Evolutionary conservation across 2,888 invertebrate genomes (phyloP), one percentile per base, ranked within the genome.

Genomic region (Drosophila pseudotalamancana): DNA sequence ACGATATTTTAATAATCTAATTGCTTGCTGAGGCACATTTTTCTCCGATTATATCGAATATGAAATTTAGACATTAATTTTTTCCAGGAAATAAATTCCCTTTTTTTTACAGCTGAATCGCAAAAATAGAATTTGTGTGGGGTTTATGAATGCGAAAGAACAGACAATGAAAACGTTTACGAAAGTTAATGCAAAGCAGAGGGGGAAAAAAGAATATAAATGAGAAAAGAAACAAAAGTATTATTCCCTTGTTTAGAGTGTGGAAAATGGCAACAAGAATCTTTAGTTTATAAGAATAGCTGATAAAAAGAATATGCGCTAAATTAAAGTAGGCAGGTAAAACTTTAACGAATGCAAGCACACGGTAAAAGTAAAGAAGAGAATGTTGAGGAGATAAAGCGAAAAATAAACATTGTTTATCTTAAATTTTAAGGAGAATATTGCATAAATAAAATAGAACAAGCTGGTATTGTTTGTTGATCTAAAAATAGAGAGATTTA

Each of bases 21-120:
- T 69, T 73, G 51, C 50, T n/a, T 16, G 11, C 57, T 1, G 23
- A n/a, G n/a, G 11, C 21, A 14, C 12, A n/a, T 31, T 14, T 32
- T 25, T 0, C 14, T 27, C 6, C 2, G n/a, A 34, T 29, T 37
- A n/a, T 6, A 25, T 12, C 21, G 21, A n/a, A 55, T 21, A 21
- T 29, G 11, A 4, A 48, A 21, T 48, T n/a, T 55, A 3, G 19
- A 35, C 48, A 40, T 40, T 16, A 18, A 23, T 2, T 60, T 32
- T 4, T 14, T 29, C 9, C 34, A 27, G 2, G 27, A 48, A 32
- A 32, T 14, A n/a, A 32, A 16, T n/a, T n/a, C 16, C 34, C 4
- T n/a, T 46, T 34, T n/a, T 3, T 14, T 21, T 3, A 12, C 21
- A 8, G 6, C 4, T 12, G 21, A 11, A n/a, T n/a, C 3, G 23